phyloP scores from a whole-genome alignment of 2,797 vertebrate species.

The Urosaurus nigricauda region DNA sequence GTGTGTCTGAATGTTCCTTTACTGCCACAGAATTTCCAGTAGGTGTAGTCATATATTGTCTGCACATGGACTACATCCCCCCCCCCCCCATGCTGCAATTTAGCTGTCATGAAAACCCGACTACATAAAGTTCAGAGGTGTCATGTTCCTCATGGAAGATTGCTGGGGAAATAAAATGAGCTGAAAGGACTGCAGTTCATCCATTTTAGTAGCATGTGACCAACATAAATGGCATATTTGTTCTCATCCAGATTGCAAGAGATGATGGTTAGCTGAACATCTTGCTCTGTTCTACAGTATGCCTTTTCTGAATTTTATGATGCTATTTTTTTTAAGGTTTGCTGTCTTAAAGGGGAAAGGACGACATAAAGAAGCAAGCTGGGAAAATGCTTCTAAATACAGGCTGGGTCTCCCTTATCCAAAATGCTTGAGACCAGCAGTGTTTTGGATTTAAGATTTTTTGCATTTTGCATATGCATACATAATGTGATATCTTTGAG shows the following conservation, averaged over 20 bases:
- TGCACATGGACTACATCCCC: background rate
- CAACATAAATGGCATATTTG: slow-evolving; percentile 2
- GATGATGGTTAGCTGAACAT: slow-evolving; percentile 26
- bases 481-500: no score
- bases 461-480: no score
- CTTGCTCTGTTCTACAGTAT: slow-evolving; percentile 13
- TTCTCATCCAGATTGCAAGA: slow-evolving; percentile 29
- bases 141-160: background rate
- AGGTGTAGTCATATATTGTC: background rate
- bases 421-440: no score
- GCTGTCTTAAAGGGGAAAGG: background rate
- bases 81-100: no score
- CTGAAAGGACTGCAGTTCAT: background rate
- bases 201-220: slow-evolving; percentile 1
- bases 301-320: slow-evolving; percentile 16
- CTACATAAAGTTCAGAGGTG: background rate
- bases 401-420: no score
- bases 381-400: background rate
- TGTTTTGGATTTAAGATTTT: no score
- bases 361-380: background rate
- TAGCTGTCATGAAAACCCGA: background rate
- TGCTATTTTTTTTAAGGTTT: background rate
- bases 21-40: background rate
- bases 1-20: background rate
- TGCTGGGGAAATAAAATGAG: background rate